Evolutionary conservation across 1,140 invertebrate species (phyloP).

Genomic region (Mactra quadrangularis): DNA sequence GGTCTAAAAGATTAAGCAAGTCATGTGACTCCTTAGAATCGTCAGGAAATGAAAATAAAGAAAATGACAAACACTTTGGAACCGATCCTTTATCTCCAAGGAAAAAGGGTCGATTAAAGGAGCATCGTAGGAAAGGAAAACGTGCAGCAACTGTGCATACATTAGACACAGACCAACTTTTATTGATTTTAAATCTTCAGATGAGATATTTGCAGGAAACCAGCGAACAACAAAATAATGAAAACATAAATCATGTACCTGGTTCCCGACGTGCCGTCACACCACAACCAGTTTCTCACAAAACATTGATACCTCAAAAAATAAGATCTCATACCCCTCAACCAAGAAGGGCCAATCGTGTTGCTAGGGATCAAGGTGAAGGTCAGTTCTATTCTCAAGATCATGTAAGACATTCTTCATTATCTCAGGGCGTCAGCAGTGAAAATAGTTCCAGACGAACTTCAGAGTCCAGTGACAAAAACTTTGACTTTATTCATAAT

Average conservation of each 20-base stretch:
- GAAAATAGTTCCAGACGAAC: slow-evolving; percentile 44
- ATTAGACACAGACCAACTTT: slow-evolving; percentile 75
- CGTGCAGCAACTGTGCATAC: slow-evolving; percentile 77
- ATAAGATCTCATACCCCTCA: slow-evolving; percentile 76
- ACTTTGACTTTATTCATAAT: background rate
- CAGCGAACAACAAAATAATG: slow-evolving; percentile 60
- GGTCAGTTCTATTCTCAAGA: slow-evolving; percentile 13
- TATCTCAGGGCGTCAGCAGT: slow-evolving; percentile 16
- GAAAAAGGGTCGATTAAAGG: slow-evolving; percentile 71
- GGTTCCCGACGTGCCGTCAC: slow-evolving; percentile 61
- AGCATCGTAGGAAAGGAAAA: slow-evolving; percentile 70
- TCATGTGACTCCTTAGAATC: slow-evolving; percentile 69
- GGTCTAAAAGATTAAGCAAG: slow-evolving; percentile 60
- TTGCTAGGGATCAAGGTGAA: slow-evolving; percentile 4
- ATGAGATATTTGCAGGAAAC: slow-evolving; percentile 78
- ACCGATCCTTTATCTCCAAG: slow-evolving; percentile 29
- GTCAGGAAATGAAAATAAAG: slow-evolving; percentile 36
- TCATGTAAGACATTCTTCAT: slow-evolving; percentile 35
- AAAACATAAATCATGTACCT: background rate
- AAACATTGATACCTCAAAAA: slow-evolving; percentile 66
- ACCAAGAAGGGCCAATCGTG: slow-evolving; percentile 53
- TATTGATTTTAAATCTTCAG: slow-evolving; percentile 78
- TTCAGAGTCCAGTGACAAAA: slow-evolving; percentile 40
- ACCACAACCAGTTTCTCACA: slow-evolving; percentile 59
- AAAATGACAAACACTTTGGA: slow-evolving; percentile 9